phyloP scores from a whole-genome alignment of 2,113 vertebrate species.

The Scophthalmus maximus region DNA sequence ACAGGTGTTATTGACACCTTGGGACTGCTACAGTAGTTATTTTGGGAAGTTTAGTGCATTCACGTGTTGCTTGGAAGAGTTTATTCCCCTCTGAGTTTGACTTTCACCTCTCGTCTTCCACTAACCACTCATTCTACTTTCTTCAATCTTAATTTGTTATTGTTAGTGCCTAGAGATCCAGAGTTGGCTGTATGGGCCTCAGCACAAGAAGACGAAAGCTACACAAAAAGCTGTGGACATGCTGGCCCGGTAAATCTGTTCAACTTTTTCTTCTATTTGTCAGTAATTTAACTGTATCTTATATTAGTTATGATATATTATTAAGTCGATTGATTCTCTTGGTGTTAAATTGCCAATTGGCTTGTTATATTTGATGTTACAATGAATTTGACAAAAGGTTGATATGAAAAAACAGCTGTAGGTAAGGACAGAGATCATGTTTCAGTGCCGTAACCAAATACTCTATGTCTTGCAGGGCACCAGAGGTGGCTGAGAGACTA shows the following conservation, averaged over 20 bases:
- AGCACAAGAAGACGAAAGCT: constrained; percentile 79
- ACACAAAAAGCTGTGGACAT: constrained; percentile 78
- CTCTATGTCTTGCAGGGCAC: constrained; percentile 59
- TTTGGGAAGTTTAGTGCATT: constrained; percentile 73
- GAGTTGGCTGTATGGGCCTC: constrained; percentile 73
- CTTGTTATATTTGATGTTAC: neutral
- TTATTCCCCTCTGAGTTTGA: constrained; percentile 48
- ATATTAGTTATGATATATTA: too few species aligned
- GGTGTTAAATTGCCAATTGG: neutral
- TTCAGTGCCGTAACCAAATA: constrained; percentile 24
- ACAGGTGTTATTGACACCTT: constrained; percentile 67
- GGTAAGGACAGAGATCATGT: neutral
- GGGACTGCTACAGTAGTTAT: constrained; percentile 66
- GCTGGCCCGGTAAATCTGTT: constrained; percentile 78
- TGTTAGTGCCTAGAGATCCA: constrained; percentile 82
- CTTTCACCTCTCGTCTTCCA: constrained; percentile 53
- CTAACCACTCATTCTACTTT: constrained; percentile 22
- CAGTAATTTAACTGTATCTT: neutral
- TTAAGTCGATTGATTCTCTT: neutral
- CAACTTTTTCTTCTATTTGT: neutral
- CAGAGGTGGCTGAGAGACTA: constrained; percentile 57
- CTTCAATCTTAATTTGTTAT: constrained; percentile 10
- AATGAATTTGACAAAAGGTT: too few species aligned
- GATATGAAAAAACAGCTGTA: too few species aligned
- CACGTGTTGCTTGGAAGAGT: constrained; percentile 65